phyloP scores from a whole-genome alignment of 1,140 invertebrate species.

The Drosophila arizonae region DNA sequence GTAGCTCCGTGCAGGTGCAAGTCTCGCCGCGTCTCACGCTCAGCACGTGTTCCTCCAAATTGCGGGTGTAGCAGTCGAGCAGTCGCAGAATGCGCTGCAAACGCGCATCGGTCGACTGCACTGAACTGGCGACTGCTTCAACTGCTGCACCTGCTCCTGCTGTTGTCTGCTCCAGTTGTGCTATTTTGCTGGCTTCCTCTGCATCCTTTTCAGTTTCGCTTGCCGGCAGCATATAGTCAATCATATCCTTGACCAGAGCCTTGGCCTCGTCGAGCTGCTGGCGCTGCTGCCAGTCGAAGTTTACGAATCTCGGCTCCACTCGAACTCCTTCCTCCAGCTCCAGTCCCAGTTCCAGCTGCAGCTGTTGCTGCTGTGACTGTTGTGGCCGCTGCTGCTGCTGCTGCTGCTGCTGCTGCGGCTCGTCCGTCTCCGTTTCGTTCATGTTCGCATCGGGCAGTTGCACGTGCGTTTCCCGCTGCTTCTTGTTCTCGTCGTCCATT shows the following conservation, averaged over 20 bases:
- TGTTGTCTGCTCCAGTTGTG: background rate
- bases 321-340: background rate
- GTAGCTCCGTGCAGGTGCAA: conserved; percentile 7
- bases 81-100: conserved; percentile 47
- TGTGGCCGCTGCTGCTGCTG: background rate
- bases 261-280: conserved; percentile 3
- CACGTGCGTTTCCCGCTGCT: background rate
- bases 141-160: background rate
- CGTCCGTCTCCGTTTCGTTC: conserved; percentile 56
- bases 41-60: conserved; percentile 42
- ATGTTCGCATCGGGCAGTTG: conserved; percentile 53
- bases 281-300: background rate
- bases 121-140: background rate
- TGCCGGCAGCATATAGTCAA: conserved; percentile 17
- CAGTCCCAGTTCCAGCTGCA: background rate
- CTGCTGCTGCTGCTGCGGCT: background rate
- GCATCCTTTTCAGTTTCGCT: background rate
- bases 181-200: background rate
- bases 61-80: conserved; percentile 49
- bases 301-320: background rate
- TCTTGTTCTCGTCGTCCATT: conserved; percentile 29
- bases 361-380: background rate
- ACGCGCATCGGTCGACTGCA: background rate
- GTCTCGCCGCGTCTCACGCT: background rate
- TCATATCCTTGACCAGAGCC: conserved; percentile 3